Percentiles rank a stretch among this genome's conserved stretches.
These are phyloP conservation scores for Megalopta genalis DNA, from an alignment of 1,140 invertebrate genomes.

Conservation along the genomic window DNA sequence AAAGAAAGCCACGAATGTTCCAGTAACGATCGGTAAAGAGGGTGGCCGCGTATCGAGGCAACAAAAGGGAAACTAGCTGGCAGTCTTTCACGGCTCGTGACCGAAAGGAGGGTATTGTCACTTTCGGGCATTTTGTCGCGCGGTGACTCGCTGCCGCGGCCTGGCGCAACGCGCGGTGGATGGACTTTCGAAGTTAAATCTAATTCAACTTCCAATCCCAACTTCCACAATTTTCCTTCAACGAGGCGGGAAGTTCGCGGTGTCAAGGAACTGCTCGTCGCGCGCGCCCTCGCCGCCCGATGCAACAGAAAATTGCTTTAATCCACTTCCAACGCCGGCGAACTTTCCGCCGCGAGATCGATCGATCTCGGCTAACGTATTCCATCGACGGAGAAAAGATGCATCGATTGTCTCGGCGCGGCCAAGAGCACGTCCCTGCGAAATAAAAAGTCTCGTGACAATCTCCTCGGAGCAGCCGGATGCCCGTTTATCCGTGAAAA, in stretches of 20 bases:
- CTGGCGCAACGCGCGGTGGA: not conserved
- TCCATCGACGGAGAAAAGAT: not conserved
- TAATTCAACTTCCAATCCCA: constrained; percentile 43
- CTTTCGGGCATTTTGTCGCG: constrained; percentile 21
- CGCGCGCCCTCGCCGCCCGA: too few relatives aligned
- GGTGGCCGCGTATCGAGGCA: not conserved
- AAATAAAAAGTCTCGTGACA: too few relatives aligned
- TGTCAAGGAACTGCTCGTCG: constrained; percentile 20
- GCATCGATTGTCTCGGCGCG: not conserved
- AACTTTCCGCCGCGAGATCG: not conserved
- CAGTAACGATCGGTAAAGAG: too few relatives aligned
- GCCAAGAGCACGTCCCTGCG: too few relatives aligned
- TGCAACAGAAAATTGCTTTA: constrained; percentile 30
- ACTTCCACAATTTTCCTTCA: constrained; percentile 33
- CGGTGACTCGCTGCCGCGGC: constrained; percentile 1
- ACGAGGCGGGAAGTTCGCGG: constrained; percentile 21
- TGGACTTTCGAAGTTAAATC: constrained; percentile 35
- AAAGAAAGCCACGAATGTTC: too few relatives aligned
- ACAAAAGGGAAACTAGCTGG: not conserved
- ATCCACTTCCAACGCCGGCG: not conserved
- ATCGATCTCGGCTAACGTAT: not conserved
- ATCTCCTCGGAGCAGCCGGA: too few relatives aligned
- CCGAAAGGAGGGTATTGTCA: constrained; percentile 34
- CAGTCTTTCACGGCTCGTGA: constrained; percentile 18
- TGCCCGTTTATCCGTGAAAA: too few relatives aligned